Base-by-base conservation (phyloP, 2,888 invertebrate species). In the Aphelenchoides bicaudatus region DNA sequence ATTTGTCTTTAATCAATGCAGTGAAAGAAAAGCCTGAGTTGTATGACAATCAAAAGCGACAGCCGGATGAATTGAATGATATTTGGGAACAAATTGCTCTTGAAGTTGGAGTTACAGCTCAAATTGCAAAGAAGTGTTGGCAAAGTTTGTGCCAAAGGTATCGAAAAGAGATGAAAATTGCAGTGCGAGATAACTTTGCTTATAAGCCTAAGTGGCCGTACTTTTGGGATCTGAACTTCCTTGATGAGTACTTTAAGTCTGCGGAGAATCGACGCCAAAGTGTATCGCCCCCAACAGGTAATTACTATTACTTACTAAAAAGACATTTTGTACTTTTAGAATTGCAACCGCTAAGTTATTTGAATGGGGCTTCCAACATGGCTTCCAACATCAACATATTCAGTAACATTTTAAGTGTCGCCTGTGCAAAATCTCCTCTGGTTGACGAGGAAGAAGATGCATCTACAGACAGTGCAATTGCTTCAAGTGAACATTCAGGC, bases 51-150 rank as follows among this genome's bases (percentile, higher is more conserved):
- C 61, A 67, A 6, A 58, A 66, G 49, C 58, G 72, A n/a, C 62
- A 56, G 34, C 67, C 66, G 13, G 71, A 70, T 34, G 56, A 56
- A 23, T 63, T 63, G 38, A 64, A 62, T 30, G 52, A 62, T 16
- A 58, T 73, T 5, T 73, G 73, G 73, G 68, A 71, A 25, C 52
- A 59, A 28, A 69, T 73, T 21, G 72, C 72, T 6, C 55, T 56
- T 6, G 59, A 60, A 5, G 66, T 73, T 31, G 72, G 68, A 37
- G 60, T 60, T 70, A 39, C 51, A 62, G 73, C 67, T 5, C 70
- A 73, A 58, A 67, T 69, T 29, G 73, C 71, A 8, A 76, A 76
- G 46, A 67, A 72, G 27, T 54, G 74, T 34, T 74, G 72, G 72
- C 61, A 72, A 16, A 73, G 73, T 58, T 56, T 74, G 53, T 51